Evolutionary conservation across 30 jellyfish, hydroid and myxozoan species (phyloP), one percentile per base, ranked within the genome.

Genomic region (Hydractinia symbiolongicarpus): DNA sequence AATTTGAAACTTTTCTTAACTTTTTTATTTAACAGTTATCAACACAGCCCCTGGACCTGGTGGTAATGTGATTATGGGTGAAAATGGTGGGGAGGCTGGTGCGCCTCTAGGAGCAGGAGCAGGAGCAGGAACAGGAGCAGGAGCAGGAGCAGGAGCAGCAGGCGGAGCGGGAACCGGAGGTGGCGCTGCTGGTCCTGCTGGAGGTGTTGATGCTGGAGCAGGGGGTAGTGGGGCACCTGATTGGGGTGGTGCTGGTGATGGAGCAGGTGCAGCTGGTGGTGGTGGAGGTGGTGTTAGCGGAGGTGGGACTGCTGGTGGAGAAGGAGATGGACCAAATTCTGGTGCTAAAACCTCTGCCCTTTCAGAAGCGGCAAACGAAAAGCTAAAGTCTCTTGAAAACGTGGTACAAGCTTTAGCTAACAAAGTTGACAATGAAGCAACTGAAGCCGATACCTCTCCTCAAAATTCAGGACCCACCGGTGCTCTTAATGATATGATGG

Each of bases 351-450:
- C 74, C 1, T 44, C 52, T n/a, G 19, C 74, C 19, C 51, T 58
- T 50, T 74, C 66, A 50, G 9, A 66, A 50, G 83, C 61, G 1
- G 66, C 68, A 2, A 74, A 44, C 54, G 83, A 50, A 30, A 74
- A 51, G 40, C 1, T 74, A 44, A 74, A 74, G 54, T 30, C 58
- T 19, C 83, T 74, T 74, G 83, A 74, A 74, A 58, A 74, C 66
- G 66, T 55, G 51, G 83, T 74, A 13, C 83, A 74, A 74, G 68
- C 83, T 11, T 55, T 74, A 13, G 68, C 66, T 44, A 74, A 20
- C 54, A 74, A 74, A 50, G 20, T 74, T 74, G 83, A 74, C 40
- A 74, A 58, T 55, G 83, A 58, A 6, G 71, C 40, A 44, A 51
- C 16, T 0, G 74, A 13, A n/a, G 9, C 74, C 40, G 9, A 44